Evolutionary conservation across 2,113 vertebrate genomes (phyloP).

Genomic region (Pseudonaja textilis): DNA sequence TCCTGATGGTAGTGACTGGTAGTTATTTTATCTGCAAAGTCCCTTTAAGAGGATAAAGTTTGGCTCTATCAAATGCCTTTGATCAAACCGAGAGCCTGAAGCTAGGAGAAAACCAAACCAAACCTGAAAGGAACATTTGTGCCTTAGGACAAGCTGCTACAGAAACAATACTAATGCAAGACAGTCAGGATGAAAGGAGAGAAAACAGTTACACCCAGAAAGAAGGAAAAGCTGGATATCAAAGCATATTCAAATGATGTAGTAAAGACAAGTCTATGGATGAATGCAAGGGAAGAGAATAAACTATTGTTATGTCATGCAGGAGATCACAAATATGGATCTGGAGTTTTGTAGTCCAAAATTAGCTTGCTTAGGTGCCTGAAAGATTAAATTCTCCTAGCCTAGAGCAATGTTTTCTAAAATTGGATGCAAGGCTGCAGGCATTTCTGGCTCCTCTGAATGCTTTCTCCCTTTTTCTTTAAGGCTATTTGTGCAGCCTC

Average conservation of each 20-base stretch:
- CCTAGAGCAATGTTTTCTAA: not conserved
- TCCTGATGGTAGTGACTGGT: not conserved
- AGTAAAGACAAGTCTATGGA: constrained; percentile 1
- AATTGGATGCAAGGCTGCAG: not conserved
- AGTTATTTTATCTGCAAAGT: not conserved
- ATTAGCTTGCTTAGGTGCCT: not conserved
- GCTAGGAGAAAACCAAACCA: not conserved
- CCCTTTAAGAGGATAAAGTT: constrained; percentile 4
- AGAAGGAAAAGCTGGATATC: not conserved
- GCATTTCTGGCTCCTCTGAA: not conserved
- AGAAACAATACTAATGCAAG: not conserved
- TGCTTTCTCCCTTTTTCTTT: not conserved
- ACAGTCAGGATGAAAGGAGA: not conserved
- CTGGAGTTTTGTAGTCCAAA: not conserved
- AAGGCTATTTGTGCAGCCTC: not conserved
- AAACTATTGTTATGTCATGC: not conserved
- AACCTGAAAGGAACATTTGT: not conserved
- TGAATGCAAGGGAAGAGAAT: not conserved
- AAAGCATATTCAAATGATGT: not conserved
- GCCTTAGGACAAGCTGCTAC: not conserved
- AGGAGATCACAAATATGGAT: not conserved
- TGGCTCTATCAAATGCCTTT: not conserved
- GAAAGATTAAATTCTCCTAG: not conserved
- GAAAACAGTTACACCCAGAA: not conserved
- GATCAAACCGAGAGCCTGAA: not conserved